Conservation (phyloP, 2,888 invertebrate species). For the Petrolisthes cinctipes region DNA sequence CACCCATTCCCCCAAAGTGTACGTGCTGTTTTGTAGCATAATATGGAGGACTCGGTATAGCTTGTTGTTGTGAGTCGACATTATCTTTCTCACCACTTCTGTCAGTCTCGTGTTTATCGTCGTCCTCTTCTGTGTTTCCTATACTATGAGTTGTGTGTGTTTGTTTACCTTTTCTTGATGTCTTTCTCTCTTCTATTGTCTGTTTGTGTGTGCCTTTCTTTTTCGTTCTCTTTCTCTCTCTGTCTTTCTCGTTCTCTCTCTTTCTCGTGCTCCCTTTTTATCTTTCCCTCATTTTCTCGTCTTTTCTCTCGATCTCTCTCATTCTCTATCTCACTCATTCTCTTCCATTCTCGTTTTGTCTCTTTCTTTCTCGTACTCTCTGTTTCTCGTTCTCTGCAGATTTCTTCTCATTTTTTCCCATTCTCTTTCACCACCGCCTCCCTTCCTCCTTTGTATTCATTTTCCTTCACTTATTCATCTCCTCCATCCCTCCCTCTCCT, state of each 20-base stretch:
- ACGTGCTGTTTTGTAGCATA: too few relatives aligned
- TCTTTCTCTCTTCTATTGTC: background rate
- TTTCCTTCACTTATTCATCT: background rate
- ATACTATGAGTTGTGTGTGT: background rate
- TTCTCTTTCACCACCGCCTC: background rate
- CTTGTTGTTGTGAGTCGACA: too few relatives aligned
- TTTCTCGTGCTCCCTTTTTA: background rate
- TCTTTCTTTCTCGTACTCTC: background rate
- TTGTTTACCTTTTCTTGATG: background rate
- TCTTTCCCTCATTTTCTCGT: background rate
- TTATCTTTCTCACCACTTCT: conserved; percentile 35
- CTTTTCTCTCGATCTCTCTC: background rate
- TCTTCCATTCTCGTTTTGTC: background rate
- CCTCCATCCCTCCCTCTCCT: background rate
- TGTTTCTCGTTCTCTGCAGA: background rate
- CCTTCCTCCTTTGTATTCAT: background rate
- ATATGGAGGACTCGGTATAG: too few relatives aligned
- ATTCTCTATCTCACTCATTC: background rate
- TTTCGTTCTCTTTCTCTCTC: background rate
- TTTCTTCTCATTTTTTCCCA: background rate
- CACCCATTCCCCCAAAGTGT: too few relatives aligned
- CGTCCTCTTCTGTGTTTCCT: conserved; percentile 27
- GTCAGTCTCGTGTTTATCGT: conserved; percentile 41
- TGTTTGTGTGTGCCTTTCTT: background rate
- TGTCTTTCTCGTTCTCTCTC: background rate